A percentile compares a stretch with the other conserved stretches of the same genome.
These are phyloP conservation scores for Selene dorsalis DNA, from an alignment of 2,797 vertebrate species.

Conservation along the genomic window DNA sequence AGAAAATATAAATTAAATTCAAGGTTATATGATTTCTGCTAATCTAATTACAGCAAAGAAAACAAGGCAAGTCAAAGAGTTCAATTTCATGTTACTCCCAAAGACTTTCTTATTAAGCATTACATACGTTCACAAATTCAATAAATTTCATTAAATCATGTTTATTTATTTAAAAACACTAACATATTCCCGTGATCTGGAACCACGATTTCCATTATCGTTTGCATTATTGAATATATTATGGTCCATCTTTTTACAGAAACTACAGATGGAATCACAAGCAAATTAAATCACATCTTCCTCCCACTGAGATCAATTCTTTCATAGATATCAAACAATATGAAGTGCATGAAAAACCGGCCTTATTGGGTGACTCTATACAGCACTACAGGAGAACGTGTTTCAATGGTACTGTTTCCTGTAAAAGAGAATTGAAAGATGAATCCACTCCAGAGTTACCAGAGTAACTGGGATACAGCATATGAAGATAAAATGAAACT, in stretches of 20 bases:
- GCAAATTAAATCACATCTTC: background rate
- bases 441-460: constrained; percentile 9
- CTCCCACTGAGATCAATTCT: background rate
- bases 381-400: background rate
- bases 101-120: background rate
- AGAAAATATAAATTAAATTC: constrained; percentile 32
- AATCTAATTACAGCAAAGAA: constrained; percentile 26
- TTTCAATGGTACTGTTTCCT: constrained; percentile 5
- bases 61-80: constrained; percentile 18
- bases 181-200: no score
- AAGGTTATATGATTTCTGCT: constrained; percentile 42
- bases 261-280: background rate
- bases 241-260: background rate
- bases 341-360: background rate
- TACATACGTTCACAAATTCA: background rate
- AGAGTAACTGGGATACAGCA: background rate
- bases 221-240: background rate
- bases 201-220: background rate
- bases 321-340: background rate
- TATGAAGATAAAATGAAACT: background rate
- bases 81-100: background rate
- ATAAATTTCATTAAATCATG: background rate
- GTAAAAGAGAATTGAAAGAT: background rate
- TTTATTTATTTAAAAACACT: background rate
- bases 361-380: background rate